Percentiles rank a stretch among this genome's conserved stretches.
Conservation (phyloP, 2,888 invertebrate genomes). For the Heteromurus nitidus region DNA sequence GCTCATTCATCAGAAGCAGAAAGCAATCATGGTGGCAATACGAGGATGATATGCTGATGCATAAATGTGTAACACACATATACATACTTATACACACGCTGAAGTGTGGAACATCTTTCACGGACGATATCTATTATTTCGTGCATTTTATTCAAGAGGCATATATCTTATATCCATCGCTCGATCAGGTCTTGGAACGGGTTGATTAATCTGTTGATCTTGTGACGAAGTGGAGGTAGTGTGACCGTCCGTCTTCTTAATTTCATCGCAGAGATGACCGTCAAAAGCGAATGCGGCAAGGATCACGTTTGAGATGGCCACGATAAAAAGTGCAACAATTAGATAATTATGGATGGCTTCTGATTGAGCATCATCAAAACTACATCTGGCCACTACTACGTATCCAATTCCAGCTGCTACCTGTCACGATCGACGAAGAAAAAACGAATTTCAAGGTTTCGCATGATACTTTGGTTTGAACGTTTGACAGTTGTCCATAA, state of each 20-base stretch:
- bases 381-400: conserved; percentile 70
- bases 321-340: conserved; percentile 71
- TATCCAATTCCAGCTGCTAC: conserved; percentile 72
- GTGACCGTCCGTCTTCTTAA: not conserved
- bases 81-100: conserved; percentile 10
- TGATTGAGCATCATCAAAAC: conserved; percentile 61
- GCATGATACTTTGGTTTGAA: not conserved
- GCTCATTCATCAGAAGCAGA: conserved; percentile 59
- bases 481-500: conserved; percentile 22
- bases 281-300: conserved; percentile 72
- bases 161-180: conserved; percentile 47
- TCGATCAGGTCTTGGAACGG: conserved; percentile 6
- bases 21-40: conserved; percentile 49
- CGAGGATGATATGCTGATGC: conserved; percentile 9
- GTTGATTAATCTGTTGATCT: conserved; percentile 51
- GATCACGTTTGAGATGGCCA: conserved; percentile 70
- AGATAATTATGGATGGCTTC: conserved; percentile 71
- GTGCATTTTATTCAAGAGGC: conserved; percentile 47
- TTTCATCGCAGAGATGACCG: conserved; percentile 70
- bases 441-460: not conserved
- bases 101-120: too few relatives aligned
- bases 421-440: conserved; percentile 55
- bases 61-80: conserved; percentile 22
- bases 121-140: conserved; percentile 4
- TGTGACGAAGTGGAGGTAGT: not conserved